phyloP scores from a whole-genome alignment of 2,797 vertebrate species.

The Limosa lapponica region DNA sequence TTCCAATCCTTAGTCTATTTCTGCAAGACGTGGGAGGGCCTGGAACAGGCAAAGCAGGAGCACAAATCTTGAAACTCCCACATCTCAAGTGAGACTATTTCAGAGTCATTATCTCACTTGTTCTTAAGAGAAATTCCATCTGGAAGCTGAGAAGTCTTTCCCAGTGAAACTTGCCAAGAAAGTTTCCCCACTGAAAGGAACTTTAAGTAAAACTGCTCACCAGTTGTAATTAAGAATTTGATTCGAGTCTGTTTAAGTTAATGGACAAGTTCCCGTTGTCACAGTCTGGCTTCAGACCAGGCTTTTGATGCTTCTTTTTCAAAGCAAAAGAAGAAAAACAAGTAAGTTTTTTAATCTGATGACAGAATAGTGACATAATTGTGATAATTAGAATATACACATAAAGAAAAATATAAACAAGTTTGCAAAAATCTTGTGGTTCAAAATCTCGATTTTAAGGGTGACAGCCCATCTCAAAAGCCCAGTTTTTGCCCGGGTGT shows the following conservation, averaged over 20 bases:
- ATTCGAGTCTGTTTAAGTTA: not conserved
- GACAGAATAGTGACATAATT: not conserved
- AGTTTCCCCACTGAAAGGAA: not conserved
- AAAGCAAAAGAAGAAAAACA: not conserved
- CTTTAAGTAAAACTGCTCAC: not conserved
- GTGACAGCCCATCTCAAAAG: not conserved
- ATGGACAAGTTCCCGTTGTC: not conserved
- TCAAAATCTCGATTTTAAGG: not conserved
- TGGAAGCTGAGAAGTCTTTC: slow-evolving; percentile 4
- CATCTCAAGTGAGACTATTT: not conserved
- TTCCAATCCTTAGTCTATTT: slow-evolving; percentile 29
- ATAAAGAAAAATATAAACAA: not conserved
- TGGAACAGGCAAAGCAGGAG: slow-evolving; percentile 49
- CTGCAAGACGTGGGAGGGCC: slow-evolving; percentile 34
- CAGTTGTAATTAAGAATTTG: not conserved
- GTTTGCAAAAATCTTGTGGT: not conserved
- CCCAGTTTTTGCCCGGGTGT: fast-evolving
- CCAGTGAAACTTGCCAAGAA: not conserved
- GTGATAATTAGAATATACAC: not conserved
- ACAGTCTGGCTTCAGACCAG: not conserved
- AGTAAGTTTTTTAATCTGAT: not conserved
- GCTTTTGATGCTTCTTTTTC: not conserved
- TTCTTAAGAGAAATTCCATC: slow-evolving; percentile 23
- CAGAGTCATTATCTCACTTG: slow-evolving; percentile 1
- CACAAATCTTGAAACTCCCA: slow-evolving; percentile 35